Base-by-base conservation (phyloP, 2,797 vertebrate species). In the Brachyalestes nurse region DNA sequence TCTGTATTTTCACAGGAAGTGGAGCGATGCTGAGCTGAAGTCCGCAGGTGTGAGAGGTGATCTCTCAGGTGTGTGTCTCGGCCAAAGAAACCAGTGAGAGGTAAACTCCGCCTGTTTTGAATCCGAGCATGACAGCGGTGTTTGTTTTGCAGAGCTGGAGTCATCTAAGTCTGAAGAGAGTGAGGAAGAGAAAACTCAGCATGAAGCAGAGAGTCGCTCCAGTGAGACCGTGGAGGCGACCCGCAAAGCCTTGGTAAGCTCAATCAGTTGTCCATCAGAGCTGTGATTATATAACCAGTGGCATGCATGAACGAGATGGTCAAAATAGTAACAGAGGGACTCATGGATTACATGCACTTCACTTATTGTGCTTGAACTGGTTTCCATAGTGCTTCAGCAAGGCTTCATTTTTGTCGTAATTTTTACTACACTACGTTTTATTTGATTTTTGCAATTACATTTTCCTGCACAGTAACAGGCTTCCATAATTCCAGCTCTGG, bases 241-340 rank as follows among this genome's bases (percentile, higher is more conserved):
- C 72, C 69, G 73, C 66, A 91, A 85, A 87, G 16, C 84, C 61
- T 73, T 89, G 93, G 95, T 95, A 88, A 93, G 92, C 70, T 78
- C 80, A 78, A 80, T 75, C 45, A 55, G 40, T 58, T 64, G 21
- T 47, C 47, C 19, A 47, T 38, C 58, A 72, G n/a, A 23, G 7
- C 57, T 74, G 2, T 69, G 47, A 45, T n/a, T 42, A 69, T 23
- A 79, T 69, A 71, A 45, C 34, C 17, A 69, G 49, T 49, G 14
- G 40, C 19, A 40, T 14, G 16, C 21, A 64, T 57, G 42, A 34
- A 42, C 21, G 53, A 42, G 17, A 25, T 19, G n/a, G 16, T 60
- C 21, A 61, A 49, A 19, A 58, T 9, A 70, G 49, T 34, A 53
- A 16, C 23, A 55, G 42, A 21, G 42, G 66, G 40, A 42, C 40